phyloP scores from a whole-genome alignment of 2,888 invertebrate species.

The Agrilus biguttatus region DNA sequence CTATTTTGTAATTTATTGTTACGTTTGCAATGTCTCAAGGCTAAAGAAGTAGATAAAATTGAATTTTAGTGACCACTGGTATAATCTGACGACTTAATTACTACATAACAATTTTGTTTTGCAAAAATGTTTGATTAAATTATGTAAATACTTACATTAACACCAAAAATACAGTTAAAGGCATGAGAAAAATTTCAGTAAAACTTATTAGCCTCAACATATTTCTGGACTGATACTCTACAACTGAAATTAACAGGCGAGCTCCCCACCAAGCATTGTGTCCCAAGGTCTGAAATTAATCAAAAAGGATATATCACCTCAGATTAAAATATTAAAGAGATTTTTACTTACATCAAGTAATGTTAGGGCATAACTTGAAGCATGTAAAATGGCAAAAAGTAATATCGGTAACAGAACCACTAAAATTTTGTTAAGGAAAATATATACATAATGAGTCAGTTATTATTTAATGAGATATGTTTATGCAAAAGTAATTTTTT shows the following conservation, averaged over 20 bases:
- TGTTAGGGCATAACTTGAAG: slow-evolving; percentile 79
- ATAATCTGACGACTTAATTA: slow-evolving; percentile 4
- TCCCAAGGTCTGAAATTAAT: slow-evolving; percentile 60
- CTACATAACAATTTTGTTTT: neutral
- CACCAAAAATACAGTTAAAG: slow-evolving; percentile 62
- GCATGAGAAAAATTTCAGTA: slow-evolving; percentile 86
- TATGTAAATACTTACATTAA: slow-evolving; percentile 59
- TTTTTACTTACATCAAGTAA: slow-evolving; percentile 75
- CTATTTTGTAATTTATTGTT: no score
- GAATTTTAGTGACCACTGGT: no score
- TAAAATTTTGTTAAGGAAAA: slow-evolving; percentile 32
- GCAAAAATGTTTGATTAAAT: neutral
- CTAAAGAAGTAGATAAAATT: no score
- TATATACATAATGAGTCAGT: neutral
- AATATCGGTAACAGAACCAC: slow-evolving; percentile 85
- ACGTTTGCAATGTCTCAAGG: no score
- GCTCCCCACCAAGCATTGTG: slow-evolving; percentile 85
- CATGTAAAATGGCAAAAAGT: slow-evolving; percentile 84
- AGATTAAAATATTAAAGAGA: neutral
- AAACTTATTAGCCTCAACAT: slow-evolving; percentile 84
- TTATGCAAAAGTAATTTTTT: neutral
- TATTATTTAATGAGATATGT: neutral
- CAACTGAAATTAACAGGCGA: slow-evolving; percentile 69
- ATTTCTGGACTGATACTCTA: slow-evolving; percentile 81
- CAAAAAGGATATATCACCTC: slow-evolving; percentile 1